Evolutionary conservation across 2,113 vertebrate genomes (phyloP).

Genomic region (Poecilia latipinna): DNA sequence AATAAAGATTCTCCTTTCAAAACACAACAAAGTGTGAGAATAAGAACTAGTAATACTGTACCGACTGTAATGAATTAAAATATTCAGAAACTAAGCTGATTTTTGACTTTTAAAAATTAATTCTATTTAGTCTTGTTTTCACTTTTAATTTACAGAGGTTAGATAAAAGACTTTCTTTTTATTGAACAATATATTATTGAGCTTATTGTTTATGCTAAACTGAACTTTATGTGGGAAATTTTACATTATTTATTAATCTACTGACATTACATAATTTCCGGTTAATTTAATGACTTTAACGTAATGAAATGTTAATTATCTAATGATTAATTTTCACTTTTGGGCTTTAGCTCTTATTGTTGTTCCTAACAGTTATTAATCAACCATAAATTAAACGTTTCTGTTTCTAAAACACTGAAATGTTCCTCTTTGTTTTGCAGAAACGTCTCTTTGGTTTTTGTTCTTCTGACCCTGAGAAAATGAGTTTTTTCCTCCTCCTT

Average conservation of each 20-base stretch:
- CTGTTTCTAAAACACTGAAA: background rate
- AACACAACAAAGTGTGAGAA: background rate
- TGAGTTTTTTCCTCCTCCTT: background rate
- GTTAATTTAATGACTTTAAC: background rate
- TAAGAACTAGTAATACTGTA: background rate
- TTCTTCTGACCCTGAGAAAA: background rate
- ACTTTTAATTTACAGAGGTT: too few relatives aligned
- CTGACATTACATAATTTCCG: background rate
- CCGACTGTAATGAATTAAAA: background rate
- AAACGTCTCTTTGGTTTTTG: background rate
- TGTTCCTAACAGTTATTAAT: too few relatives aligned
- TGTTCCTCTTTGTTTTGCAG: background rate
- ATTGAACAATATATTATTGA: background rate
- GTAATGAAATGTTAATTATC: background rate
- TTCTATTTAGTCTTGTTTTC: too few relatives aligned
- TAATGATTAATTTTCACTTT: background rate
- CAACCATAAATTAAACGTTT: too few relatives aligned
- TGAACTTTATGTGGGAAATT: background rate
- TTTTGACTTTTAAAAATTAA: too few relatives aligned
- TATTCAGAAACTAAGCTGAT: background rate
- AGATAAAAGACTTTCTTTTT: background rate
- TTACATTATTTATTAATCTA: background rate
- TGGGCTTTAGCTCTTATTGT: background rate
- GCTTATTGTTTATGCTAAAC: background rate
- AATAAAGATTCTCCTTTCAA: background rate